Evolutionary conservation across 2,797 vertebrate genomes (phyloP), one percentile per base, ranked within the genome.

Genomic region (Liparis tanakae): DNA sequence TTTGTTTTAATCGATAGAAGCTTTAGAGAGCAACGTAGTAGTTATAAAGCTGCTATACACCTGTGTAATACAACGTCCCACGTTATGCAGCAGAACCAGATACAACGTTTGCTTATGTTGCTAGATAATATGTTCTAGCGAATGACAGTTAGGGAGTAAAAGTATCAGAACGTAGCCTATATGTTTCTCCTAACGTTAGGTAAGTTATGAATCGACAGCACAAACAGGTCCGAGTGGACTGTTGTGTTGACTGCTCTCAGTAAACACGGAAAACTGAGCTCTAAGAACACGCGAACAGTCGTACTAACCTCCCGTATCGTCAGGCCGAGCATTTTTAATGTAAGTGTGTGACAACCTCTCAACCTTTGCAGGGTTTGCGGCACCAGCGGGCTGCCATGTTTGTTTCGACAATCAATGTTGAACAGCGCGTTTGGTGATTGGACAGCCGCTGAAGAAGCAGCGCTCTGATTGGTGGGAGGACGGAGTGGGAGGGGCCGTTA

Each of bases 241-340:
- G 2, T 10, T 51, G 56, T 10, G 2, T 10, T 51, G 56, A n/a
- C 7, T 0, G 8, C 15, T 10, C 14, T 9, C 20, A 15, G 33
- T 18, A 50, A 12, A 62, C 57, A 36, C 1, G 8, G 12, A 39
- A 0, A 30, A 18, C 44, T 10, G n/a, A 22, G 20, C n/a, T 25
- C 0, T 7, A 4, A 5, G 2, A 10, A 20, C 5, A 12, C 10
- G 10, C 0, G 1, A 39, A 39, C 5, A 7, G 5, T 44, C 43
- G 1, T 7, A 93, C 96, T 94, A 76, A 98, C 98, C 95, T 98
- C 94, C 51, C 85, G 91, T 51, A 99, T 89, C 3, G 96, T 96
- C 44, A 92, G 70, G 1, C 94, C 87, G 70, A 98, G 87, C 97
- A 98, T 98, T 1, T 72, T 78, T 34, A 7, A 39, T 6, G 17